phyloP scores from a whole-genome alignment of 1,140 invertebrate species.

The Drosophila murphyi region DNA sequence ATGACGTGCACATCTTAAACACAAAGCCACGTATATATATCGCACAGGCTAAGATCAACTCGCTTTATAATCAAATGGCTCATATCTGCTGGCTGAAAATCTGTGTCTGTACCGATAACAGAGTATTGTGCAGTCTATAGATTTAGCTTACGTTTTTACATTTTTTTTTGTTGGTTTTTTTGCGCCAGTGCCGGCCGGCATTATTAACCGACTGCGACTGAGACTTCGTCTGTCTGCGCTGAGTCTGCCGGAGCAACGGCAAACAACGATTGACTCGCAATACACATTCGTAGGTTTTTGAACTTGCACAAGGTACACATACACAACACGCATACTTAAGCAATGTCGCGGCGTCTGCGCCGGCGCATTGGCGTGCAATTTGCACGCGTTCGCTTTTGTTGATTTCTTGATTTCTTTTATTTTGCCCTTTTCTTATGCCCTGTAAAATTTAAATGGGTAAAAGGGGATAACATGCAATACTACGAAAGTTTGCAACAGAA shows the following conservation, averaged over 20 bases:
- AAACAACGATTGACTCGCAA: slow-evolving; percentile 50
- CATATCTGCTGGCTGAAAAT: too few relatives aligned
- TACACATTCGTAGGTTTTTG: slow-evolving; percentile 70
- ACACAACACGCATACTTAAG: slow-evolving; percentile 9
- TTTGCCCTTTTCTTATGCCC: slow-evolving; percentile 10
- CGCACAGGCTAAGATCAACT: too few relatives aligned
- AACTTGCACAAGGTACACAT: slow-evolving; percentile 61
- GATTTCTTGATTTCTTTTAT: slow-evolving; percentile 22
- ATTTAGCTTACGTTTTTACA: slow-evolving; percentile 1
- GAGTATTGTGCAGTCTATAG: not conserved
- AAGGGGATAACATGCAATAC: not conserved
- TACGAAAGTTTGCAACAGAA: too few relatives aligned
- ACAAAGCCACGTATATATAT: too few relatives aligned
- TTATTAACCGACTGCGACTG: slow-evolving; percentile 66
- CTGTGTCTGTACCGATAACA: not conserved
- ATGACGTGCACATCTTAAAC: too few relatives aligned
- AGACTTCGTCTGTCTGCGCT: slow-evolving; percentile 14
- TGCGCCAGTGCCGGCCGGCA: slow-evolving; percentile 69
- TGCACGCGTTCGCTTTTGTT: slow-evolving; percentile 45
- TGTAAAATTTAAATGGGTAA: not conserved
- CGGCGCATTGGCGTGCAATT: slow-evolving; percentile 68
- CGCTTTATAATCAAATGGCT: too few relatives aligned
- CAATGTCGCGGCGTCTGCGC: slow-evolving; percentile 40
- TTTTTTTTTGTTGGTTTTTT: slow-evolving; percentile 24
- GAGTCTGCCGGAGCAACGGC: slow-evolving; percentile 4